Evolutionary conservation across 2,797 vertebrate genomes (phyloP).

Genomic region (Oreochromis mossambicus): DNA sequence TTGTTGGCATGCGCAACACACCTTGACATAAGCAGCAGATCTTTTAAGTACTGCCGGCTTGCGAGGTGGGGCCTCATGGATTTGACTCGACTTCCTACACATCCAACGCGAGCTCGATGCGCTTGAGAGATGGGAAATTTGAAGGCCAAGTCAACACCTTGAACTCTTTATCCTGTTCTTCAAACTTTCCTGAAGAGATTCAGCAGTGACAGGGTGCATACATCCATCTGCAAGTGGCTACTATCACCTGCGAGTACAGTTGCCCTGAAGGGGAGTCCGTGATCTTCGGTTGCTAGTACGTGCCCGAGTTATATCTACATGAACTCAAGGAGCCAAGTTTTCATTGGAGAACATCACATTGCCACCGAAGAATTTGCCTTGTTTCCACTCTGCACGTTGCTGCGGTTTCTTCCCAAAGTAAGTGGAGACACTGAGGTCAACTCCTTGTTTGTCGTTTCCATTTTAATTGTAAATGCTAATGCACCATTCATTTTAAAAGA

Average conservation of each 20-base stretch:
- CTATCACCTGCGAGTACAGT: background rate
- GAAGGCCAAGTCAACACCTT: background rate
- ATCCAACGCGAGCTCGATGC: background rate
- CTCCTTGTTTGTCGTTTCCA: background rate
- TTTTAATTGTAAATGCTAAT: background rate
- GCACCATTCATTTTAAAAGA: background rate
- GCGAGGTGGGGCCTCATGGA: background rate
- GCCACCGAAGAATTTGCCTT: background rate
- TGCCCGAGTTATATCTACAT: background rate
- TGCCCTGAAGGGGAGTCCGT: background rate
- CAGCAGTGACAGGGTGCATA: background rate
- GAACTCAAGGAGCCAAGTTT: background rate
- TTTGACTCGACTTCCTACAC: background rate
- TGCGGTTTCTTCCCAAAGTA: background rate
- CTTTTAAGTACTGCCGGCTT: background rate
- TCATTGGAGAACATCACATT: background rate
- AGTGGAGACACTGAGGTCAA: background rate
- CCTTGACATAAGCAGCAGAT: background rate
- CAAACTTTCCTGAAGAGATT: background rate
- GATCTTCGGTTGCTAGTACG: background rate
- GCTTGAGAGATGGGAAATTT: background rate
- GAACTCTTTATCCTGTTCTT: background rate
- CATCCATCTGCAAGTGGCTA: background rate
- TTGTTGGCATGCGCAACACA: background rate
- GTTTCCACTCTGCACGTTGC: background rate